Percentiles rank a stretch among this genome's conserved stretches.
Conservation (phyloP, 2,797 vertebrate genomes). For the Hydrocynus forskahlii region DNA sequence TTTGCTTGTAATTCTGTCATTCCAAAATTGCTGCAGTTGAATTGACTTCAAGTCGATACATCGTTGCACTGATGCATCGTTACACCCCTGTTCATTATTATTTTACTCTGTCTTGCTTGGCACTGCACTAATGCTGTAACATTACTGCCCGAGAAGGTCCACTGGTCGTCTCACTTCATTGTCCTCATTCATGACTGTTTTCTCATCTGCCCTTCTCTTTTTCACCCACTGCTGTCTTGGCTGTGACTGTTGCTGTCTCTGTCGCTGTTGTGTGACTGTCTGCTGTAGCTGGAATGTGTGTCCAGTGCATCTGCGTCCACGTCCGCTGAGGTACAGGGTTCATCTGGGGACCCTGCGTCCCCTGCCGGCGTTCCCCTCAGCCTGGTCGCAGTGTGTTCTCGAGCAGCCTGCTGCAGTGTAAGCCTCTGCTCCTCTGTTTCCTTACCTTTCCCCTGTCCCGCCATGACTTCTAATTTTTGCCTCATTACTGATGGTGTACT, state of each 20-base stretch:
- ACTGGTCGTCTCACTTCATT: not conserved
- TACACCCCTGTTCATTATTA: not conserved
- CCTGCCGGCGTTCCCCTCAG: conserved; percentile 70
- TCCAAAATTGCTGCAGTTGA: not conserved
- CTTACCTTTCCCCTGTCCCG: not conserved
- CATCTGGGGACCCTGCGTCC: conserved; percentile 70
- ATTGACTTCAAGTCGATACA: not conserved
- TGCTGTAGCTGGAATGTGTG: conserved; percentile 83
- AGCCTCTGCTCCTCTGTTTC: conserved; percentile 67
- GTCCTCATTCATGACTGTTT: conserved; percentile 9
- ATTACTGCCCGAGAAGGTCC: not conserved
- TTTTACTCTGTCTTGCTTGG: not conserved
- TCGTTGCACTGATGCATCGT: not conserved
- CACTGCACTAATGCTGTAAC: not conserved
- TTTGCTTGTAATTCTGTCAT: not conserved
- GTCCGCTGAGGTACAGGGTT: conserved; percentile 84
- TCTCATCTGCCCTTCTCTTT: conserved; percentile 53
- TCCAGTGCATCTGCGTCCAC: conserved; percentile 67
- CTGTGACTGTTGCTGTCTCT: conserved; percentile 66
- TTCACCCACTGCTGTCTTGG: conserved; percentile 55
- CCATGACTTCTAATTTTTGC: no score
- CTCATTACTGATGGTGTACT: not conserved
- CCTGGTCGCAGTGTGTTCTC: conserved; percentile 84
- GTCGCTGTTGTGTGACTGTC: conserved; percentile 55
- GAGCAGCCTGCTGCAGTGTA: conserved; percentile 87